Conservation (phyloP, 1,140 invertebrate species). For the Tenebrio molitor region DNA sequence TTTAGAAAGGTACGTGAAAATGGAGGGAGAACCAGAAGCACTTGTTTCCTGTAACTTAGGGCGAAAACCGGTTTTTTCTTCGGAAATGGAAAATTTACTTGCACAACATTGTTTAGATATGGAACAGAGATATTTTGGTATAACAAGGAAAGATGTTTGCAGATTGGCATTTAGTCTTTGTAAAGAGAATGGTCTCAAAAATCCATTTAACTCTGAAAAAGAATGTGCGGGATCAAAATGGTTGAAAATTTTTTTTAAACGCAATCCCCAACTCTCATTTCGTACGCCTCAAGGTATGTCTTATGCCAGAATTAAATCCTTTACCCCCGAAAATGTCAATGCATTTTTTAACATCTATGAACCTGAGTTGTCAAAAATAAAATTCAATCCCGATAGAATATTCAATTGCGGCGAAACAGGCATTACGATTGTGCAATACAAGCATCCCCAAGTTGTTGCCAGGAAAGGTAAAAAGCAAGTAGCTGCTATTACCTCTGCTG, state of each 20-base stretch:
- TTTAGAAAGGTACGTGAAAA: constrained; percentile 39
- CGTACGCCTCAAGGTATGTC: constrained; percentile 59
- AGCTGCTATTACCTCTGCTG: constrained; percentile 66
- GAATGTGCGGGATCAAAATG: constrained; percentile 44
- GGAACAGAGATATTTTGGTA: constrained; percentile 17
- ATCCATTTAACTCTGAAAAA: constrained; percentile 42
- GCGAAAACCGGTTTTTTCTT: not conserved
- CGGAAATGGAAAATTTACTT: not conserved
- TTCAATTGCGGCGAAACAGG: constrained; percentile 56
- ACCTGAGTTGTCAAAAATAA: constrained; percentile 54
- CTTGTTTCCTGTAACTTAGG: not conserved
- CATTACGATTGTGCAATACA: constrained; percentile 62
- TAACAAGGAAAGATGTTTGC: constrained; percentile 17
- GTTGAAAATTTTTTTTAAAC: constrained; percentile 52
- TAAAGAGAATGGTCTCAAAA: constrained; percentile 48
- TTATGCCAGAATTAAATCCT: constrained; percentile 57
- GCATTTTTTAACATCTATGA: constrained; percentile 63
- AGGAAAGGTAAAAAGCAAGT: constrained; percentile 66
- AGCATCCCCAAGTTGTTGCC: constrained; percentile 66
- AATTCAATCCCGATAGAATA: constrained; percentile 57
- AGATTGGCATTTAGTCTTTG: constrained; percentile 53
- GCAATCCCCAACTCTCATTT: constrained; percentile 52
- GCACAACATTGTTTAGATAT: not conserved
- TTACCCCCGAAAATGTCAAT: constrained; percentile 60
- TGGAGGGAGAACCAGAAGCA: not conserved